Base-by-base conservation (phyloP, 2,113 vertebrate genomes). In the Chloropsis cyanopogon region DNA sequence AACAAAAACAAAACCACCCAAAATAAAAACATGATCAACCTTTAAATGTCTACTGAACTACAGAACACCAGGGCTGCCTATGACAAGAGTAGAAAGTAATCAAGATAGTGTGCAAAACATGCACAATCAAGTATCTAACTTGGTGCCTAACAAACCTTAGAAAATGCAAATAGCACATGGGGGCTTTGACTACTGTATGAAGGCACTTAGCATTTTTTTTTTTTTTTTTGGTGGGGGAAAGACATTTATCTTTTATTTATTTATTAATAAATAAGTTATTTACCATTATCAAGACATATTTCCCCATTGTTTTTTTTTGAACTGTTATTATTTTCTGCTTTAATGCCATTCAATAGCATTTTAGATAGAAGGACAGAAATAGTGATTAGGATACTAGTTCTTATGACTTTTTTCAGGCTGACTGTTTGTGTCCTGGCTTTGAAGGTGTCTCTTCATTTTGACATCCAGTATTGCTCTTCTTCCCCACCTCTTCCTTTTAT, bases 371-470 rank as follows among this genome's bases (percentile, higher is more conserved):
- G 17, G 35, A 79, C 0, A 59, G 63, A 82, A 83, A 77, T 4
- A 82, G 33, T 4, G 1, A 70, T 50, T 63, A 46, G 46, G 42
- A 16, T 57, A 28, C n/a, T 71, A 41, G 56, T 86, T 65, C 29
- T 37, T 70, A 9, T 7, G 29, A 69, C 41, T 82, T 90, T 94
- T 50, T 39, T 63, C 63, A 79, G 71, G n/a, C 41, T 93, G 86
- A 95, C 44, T 92, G 59, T 97, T 94, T 76, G 29, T 65, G 63
- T 93, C 79, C 70, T 90, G 71, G 49, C 75, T 73, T 77, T 88
- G 69, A 93, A 95, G 81, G 14, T 72, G 35, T 46, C 70, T 78
- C 28, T 65, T 92, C 94, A 81, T 97, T 97, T 96, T 97, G 95
- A 96, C 92, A 97, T 70, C 22, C 46, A 93, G 56, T 60, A 80